Evolutionary conservation across 2,888 invertebrate genomes (phyloP).

Genomic region (Eristalis pertinax): DNA sequence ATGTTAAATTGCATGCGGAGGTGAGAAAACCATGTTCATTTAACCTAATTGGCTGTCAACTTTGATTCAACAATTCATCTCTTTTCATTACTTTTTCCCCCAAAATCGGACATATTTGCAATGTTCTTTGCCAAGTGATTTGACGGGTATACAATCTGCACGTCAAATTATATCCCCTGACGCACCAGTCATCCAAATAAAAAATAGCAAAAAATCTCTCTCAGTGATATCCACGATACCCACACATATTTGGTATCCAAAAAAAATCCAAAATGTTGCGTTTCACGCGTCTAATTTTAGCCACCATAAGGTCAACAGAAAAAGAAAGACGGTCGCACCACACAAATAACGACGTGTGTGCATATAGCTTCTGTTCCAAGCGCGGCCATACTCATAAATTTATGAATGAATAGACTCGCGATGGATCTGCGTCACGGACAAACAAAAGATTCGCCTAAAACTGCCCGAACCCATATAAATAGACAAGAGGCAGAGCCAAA

Average conservation of each 20-base stretch:
- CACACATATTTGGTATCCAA: slow-evolving; percentile 37
- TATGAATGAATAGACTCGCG: slow-evolving; percentile 16
- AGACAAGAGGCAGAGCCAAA: neutral
- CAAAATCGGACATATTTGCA: neutral
- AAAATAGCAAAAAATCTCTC: neutral
- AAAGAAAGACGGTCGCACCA: slow-evolving; percentile 11
- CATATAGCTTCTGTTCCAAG: neutral
- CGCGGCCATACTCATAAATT: neutral
- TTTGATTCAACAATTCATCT: neutral
- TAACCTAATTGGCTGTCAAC: no score
- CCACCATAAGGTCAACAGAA: slow-evolving; percentile 17
- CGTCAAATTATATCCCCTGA: slow-evolving; percentile 2
- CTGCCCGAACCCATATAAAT: neutral
- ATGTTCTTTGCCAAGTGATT: neutral
- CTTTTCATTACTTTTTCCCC: neutral
- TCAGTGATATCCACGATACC: slow-evolving; percentile 8
- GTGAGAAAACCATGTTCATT: no score
- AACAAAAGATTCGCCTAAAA: neutral
- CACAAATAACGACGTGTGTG: slow-evolving; percentile 15
- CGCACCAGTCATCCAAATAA: neutral
- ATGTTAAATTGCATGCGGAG: no score
- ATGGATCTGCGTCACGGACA: slow-evolving; percentile 26
- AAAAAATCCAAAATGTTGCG: neutral
- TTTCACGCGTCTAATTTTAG: slow-evolving; percentile 26
- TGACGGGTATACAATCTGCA: neutral